phyloP scores from a whole-genome alignment of 2,113 vertebrate genomes.

The Lampris megalopsis region DNA sequence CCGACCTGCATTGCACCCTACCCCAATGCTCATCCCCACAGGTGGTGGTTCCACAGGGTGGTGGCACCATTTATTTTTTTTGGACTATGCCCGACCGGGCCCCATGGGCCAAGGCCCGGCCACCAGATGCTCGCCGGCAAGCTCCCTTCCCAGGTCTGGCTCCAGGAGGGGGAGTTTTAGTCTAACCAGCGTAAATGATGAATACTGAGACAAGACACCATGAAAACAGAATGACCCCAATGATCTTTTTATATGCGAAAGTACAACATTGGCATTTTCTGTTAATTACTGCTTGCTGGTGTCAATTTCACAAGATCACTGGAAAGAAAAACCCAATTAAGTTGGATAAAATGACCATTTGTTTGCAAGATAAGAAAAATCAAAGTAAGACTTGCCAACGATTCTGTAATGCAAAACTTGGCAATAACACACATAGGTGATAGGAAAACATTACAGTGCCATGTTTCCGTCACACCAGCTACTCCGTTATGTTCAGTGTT shows the following conservation, averaged over 20 bases:
- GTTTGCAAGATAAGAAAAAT: not conserved
- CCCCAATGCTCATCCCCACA: no score
- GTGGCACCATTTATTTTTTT: no score
- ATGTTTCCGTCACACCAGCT: slow-evolving; percentile 24
- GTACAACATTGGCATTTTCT: not conserved
- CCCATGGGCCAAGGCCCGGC: no score
- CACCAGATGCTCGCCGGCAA: no score
- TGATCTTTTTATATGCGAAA: not conserved
- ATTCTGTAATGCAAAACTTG: not conserved
- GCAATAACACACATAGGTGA: not conserved
- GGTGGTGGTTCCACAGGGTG: no score
- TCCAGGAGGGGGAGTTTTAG: not conserved
- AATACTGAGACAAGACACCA: not conserved
- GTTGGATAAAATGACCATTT: not conserved
- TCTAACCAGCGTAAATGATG: not conserved
- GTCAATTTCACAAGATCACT: not conserved
- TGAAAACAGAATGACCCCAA: no score
- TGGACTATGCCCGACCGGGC: no score
- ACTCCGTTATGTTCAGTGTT: slow-evolving; percentile 22
- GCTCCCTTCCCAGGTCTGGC: no score
- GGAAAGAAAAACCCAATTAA: not conserved
- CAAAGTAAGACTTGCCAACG: not conserved
- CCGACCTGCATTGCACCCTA: no score
- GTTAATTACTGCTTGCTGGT: not conserved
- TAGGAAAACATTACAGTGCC: no score